These are phyloP conservation scores for Prunella fulvescens DNA, from an alignment of 2,113 vertebrate species.

Conservation along the genomic window DNA sequence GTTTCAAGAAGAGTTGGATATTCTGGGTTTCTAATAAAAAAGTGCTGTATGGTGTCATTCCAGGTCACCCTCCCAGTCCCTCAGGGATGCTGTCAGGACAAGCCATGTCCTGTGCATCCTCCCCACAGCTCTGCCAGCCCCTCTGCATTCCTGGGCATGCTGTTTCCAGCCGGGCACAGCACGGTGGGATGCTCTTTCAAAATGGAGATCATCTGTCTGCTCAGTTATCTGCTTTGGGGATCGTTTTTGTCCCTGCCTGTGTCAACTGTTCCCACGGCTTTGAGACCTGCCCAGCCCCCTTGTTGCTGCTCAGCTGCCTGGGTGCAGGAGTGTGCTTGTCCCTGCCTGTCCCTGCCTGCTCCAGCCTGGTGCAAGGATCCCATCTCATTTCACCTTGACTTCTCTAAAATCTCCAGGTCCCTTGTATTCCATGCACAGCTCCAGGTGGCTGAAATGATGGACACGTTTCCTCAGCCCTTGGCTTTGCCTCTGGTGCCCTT, in stretches of 20 bases:
- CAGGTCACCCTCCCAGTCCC: not conserved
- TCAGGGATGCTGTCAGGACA: not conserved
- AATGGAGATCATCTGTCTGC: not conserved
- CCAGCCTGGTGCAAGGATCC: not conserved
- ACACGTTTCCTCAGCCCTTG: not conserved
- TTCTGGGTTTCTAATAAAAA: not conserved
- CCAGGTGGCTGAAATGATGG: not conserved
- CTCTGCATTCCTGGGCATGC: not conserved
- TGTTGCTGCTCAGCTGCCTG: not conserved
- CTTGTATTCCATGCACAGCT: not conserved
- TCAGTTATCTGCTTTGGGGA: not conserved
- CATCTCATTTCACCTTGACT: not conserved
- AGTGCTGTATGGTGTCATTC: not conserved
- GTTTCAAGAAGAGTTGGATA: not conserved
- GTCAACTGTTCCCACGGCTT: not conserved
- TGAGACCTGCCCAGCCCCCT: not conserved
- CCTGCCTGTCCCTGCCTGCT: not conserved
- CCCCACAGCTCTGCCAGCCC: not conserved
- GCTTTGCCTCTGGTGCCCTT: not conserved
- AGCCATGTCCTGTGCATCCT: not conserved
- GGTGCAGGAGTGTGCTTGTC: not conserved
- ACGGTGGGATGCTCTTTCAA: not conserved
- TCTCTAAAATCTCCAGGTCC: not conserved
- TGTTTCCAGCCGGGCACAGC: rapidly evolving
- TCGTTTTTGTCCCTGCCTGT: not conserved